Evolutionary conservation across 2,113 vertebrate genomes (phyloP).

Genomic region (Bos taurus): ARS-UCD2.0 NC_037328.1:5462001-5462500

Average conservation of each 20-base stretch:
- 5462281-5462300: neutral
- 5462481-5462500: too few species aligned
- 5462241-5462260: neutral
- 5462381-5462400: neutral
- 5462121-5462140: neutral
- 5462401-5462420: neutral
- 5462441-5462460: neutral
- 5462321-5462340: neutral
- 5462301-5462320: neutral
- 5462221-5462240: neutral
- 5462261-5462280: neutral
- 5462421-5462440: neutral
- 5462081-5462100: neutral
- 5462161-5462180: neutral
- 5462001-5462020: neutral
- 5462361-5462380: neutral
- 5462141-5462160: fast-evolving
- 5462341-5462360: neutral
- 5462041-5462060: neutral
- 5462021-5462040: neutral
- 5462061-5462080: neutral
- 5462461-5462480: neutral
- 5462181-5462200: neutral
- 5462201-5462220: neutral
- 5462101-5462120: neutral